Base-by-base conservation (phyloP, 2,113 vertebrate species). In the Lasiurus borealis region DNA sequence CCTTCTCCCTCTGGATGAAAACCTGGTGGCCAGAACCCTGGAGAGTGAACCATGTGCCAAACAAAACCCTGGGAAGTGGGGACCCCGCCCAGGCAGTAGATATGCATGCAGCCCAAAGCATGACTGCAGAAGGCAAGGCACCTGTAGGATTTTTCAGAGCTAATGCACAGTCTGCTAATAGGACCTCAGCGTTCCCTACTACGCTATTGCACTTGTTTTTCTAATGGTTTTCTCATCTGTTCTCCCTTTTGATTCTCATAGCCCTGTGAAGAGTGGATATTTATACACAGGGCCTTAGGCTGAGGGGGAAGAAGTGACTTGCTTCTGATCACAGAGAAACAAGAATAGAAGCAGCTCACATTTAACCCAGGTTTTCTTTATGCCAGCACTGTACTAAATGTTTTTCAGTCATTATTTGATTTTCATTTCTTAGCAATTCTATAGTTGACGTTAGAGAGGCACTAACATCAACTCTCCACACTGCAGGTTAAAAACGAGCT, bases 351-450 rank as follows among this genome's bases (percentile, higher is more conserved):
- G 27, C 40, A 85, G 84, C 87, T 76, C 68, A 4, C 15, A 4
- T 18, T 29, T 16, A 29, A 5, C 36, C 6, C 25, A 8, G 34
- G 4, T 18, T 69, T 57, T 77, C 76, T 66, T 0, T 15, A 27
- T 44, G 59, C 85, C 19, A 52, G 21, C 52, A 14, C 84, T 25
- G 59, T 36, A 40, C 72, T 69, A 7, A 27, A 23, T 48, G 59
- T 34, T 69, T 78, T 62, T 54, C 23, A 14, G 27, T 3, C 9
- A 21, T 83, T 66, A 25, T 80, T 88, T 72, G 36, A 46, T 46
- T 81, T 93, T 57, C 78, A 73, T 88, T 73, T 50, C 71, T 83
- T 86, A 88, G 78, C 29, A 31, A 1, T 66, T 77, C 76, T 29
- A 1, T 40, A 52, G 46, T 52, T 52, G 73, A 76, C 6, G 9